Evolutionary conservation across 2,888 invertebrate genomes (phyloP).

Genomic region (Rhagophthalmus giganteus): DNA sequence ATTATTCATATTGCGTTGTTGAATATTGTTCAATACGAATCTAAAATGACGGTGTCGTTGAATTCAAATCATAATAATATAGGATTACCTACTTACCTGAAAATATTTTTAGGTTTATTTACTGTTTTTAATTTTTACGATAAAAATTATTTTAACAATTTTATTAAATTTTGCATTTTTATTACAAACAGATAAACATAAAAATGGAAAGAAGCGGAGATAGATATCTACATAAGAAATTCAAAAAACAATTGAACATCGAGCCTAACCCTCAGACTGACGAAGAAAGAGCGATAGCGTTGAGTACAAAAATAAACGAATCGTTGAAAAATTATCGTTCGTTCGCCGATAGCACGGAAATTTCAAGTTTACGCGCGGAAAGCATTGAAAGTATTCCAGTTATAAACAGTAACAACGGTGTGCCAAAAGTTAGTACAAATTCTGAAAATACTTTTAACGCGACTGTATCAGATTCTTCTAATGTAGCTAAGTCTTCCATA

Average conservation of each 20-base stretch:
- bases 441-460: slow-evolving; percentile 34
- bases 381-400: slow-evolving; percentile 11
- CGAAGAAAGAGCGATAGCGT: slow-evolving; percentile 40
- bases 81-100: no score
- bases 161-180: slow-evolving; percentile 7
- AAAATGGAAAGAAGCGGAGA: slow-evolving; percentile 52
- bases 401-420: slow-evolving; percentile 42
- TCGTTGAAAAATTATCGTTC: slow-evolving; percentile 1
- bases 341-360: slow-evolving; percentile 12
- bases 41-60: no score
- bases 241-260: slow-evolving; percentile 81
- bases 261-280: slow-evolving; percentile 39
- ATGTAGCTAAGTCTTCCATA: slow-evolving; percentile 53
- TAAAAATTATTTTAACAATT: neutral
- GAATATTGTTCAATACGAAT: neutral
- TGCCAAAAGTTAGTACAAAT: slow-evolving; percentile 54
- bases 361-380: slow-evolving; percentile 16
- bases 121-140: neutral
- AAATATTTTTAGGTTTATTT: no score
- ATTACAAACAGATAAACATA: slow-evolving; percentile 40
- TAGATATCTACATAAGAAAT: slow-evolving; percentile 90
- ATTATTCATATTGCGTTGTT: no score
- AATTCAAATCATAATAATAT: no score
- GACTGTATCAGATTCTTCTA: slow-evolving; percentile 34
- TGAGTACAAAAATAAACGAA: slow-evolving; percentile 2